A percentile compares a stretch with the other conserved stretches of the same genome.
phyloP scores from a whole-genome alignment of 1,140 invertebrate genomes.

The Myzus persicae region DNA sequence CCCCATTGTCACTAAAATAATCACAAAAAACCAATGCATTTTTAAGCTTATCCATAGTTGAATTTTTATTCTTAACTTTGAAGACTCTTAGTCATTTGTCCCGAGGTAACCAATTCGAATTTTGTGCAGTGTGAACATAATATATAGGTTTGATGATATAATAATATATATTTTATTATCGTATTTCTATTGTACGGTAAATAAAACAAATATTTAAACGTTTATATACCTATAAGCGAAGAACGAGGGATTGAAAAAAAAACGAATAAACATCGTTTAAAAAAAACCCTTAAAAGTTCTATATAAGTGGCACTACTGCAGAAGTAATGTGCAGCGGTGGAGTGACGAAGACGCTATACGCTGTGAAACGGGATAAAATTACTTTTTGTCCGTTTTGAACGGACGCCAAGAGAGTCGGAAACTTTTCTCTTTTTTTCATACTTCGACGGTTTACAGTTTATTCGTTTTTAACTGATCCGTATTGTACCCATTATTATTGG shows the following conservation, averaged over 20 bases:
- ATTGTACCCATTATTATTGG: not conserved
- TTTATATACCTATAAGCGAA: not conserved
- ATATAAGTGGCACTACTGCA: not conserved
- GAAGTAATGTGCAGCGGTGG: not conserved
- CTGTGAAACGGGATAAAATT: slow-evolving; percentile 35
- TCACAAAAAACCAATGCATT: not conserved
- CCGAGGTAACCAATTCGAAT: not conserved
- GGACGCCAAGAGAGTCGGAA: slow-evolving; percentile 16
- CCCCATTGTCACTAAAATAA: not conserved
- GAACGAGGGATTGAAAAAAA: not conserved
- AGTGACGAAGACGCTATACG: not conserved
- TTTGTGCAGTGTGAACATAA: not conserved
- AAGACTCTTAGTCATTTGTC: not conserved
- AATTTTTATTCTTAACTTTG: not conserved
- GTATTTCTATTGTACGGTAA: not conserved
- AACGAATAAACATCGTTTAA: not conserved
- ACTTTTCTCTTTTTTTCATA: not conserved
- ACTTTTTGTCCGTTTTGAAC: slow-evolving; percentile 41
- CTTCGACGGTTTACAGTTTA: slow-evolving; percentile 3
- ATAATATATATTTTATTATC: not conserved
- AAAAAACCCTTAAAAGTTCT: not conserved
- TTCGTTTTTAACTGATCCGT: slow-evolving; percentile 35
- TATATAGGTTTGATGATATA: too few species aligned
- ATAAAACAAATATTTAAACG: not conserved
- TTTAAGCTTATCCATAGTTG: not conserved